Conservation (phyloP, 1,140 invertebrate genomes). For the Heliconius eleuchia region DNA sequence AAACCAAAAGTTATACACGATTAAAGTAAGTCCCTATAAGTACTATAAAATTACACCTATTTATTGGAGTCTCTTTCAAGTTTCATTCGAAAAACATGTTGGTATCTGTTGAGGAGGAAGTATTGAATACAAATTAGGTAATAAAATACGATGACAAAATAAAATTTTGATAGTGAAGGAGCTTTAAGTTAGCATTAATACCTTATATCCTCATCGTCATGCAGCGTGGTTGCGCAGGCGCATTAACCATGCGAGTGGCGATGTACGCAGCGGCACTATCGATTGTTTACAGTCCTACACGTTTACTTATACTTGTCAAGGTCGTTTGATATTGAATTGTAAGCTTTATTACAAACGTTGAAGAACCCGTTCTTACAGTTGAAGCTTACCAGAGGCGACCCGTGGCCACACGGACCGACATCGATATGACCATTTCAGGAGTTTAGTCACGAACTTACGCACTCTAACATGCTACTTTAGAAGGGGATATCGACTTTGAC, state of each 20-base stretch:
- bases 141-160: constrained; percentile 62
- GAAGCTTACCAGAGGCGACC: constrained; percentile 16
- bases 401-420: constrained; percentile 59
- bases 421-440: constrained; percentile 71
- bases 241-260: constrained; percentile 70
- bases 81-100: constrained; percentile 22
- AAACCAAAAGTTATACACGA: constrained; percentile 42
- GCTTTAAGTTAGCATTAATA: constrained; percentile 55
- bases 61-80: constrained; percentile 16
- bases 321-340: constrained; percentile 44
- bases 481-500: constrained; percentile 70
- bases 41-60: constrained; percentile 17
- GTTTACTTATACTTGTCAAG: constrained; percentile 47
- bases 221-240: constrained; percentile 58
- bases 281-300: constrained; percentile 68
- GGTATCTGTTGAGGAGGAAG: constrained; percentile 44
- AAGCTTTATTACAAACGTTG: constrained; percentile 46
- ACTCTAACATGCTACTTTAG: constrained; percentile 63
- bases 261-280: constrained; percentile 59
- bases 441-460: constrained; percentile 71
- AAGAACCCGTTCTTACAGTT: constrained; percentile 34
- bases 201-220: constrained; percentile 66
- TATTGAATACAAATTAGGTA: constrained; percentile 72
- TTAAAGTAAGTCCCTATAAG: constrained; percentile 15
- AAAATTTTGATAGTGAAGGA: constrained; percentile 62